Evolutionary conservation across 2,113 vertebrate species (phyloP), one percentile per base, ranked within the genome.

Genomic region (Melierax canorus): DNA sequence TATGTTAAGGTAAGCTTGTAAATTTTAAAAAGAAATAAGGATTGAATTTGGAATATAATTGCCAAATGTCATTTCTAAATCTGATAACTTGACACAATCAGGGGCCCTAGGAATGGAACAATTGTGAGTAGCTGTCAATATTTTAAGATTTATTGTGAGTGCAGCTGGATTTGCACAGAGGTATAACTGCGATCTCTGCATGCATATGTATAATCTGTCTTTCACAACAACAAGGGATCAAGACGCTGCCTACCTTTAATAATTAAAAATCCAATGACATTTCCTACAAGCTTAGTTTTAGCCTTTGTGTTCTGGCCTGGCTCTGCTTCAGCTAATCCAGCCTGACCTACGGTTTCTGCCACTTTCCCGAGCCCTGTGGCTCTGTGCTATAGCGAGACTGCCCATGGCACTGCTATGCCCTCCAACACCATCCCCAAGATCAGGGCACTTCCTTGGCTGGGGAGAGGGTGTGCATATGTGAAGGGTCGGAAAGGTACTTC

Each of bases 1-100:
- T 75, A 20, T 56, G 23, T 88, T 92, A 51, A 73, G 59, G n/a
- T 63, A 90, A 80, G 16, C 64, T 76, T 95, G 23, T 85, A 85
- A 59, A 96, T 89, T 97, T 94, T 78, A 77, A 83, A 32, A 59
- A 76, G 56, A 96, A 95, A 38, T 62, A 86, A 95, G 22, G 12
- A 53, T 71, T 69, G 51, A 56, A 68, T 91, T 95, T 59, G 10
- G 76, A 90, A 81, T 94, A 69, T 73, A 96, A 92, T 75, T 88
- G 26, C 19, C 32, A 68, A 50, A 50, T 56, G 8, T 20, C 7
- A 4, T 51, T 51, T 81, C 76, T 89, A 81, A 88, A 71, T 86
- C 59, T 88, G 38, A 15, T 38, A 84, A 51, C 23, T 51, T 90
- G 73, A 79, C 30, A 46, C 11, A 62, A 20, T 41, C 39, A 48